phyloP scores from a whole-genome alignment of 2,888 invertebrate genomes.

The Yponomeuta cagnagella region DNA sequence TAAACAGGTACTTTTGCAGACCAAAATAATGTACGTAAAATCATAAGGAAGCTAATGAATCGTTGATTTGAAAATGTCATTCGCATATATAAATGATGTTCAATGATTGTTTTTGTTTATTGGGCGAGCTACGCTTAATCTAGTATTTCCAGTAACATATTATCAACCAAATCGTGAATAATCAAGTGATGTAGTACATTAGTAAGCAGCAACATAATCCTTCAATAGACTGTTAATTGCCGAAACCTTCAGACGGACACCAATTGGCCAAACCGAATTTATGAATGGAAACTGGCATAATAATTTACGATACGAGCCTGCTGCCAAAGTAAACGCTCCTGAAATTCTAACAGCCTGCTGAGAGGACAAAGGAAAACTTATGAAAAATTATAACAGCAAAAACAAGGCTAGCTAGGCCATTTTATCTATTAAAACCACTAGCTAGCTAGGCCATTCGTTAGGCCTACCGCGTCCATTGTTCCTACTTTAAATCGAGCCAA shows the following conservation, averaged over 20 bases:
- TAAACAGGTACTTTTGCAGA: not conserved
- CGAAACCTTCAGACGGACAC: conserved; percentile 20
- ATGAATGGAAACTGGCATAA: conserved; percentile 1
- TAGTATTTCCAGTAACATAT: not conserved
- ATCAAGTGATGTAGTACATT: not conserved
- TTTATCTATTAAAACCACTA: not conserved
- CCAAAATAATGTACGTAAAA: too few species aligned
- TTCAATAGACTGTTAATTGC: conserved; percentile 5
- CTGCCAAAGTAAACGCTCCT: conserved; percentile 1
- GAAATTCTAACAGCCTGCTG: not conserved
- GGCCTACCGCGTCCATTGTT: not conserved
- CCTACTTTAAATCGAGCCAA: not conserved
- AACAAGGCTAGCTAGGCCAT: not conserved
- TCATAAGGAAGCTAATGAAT: not conserved
- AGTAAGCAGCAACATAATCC: not conserved
- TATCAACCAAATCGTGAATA: not conserved
- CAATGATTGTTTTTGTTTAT: not conserved
- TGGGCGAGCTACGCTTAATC: not conserved
- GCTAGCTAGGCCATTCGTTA: not conserved
- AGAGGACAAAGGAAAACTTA: not conserved
- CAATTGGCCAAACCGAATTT: conserved; percentile 10
- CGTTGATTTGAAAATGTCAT: not conserved
- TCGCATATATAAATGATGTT: not conserved
- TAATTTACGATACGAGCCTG: not conserved
- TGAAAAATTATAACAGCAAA: too few species aligned